These are phyloP conservation scores for Drosophila pruinosa DNA, from an alignment of 1,140 invertebrate genomes.

Conservation along the genomic window DNA sequence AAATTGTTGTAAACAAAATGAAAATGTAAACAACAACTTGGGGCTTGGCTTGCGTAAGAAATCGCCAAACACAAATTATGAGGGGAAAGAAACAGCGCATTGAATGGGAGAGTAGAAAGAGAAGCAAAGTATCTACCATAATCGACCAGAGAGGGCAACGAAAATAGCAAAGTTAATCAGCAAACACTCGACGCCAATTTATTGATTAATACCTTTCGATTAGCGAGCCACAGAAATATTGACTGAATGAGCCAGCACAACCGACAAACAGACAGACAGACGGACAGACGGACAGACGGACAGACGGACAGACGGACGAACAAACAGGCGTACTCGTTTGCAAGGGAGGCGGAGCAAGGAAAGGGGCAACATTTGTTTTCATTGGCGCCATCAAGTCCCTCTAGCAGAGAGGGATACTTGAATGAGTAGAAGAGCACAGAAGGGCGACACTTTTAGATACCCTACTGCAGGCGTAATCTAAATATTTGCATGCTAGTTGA, in stretches of 20 bases:
- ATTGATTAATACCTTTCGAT: slow-evolving; percentile 74
- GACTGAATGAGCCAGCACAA: not conserved
- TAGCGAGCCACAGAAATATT: slow-evolving; percentile 57
- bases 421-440: not conserved
- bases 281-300: not conserved
- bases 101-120: not conserved
- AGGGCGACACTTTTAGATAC: not conserved
- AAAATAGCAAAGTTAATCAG: slow-evolving; percentile 74
- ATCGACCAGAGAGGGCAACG: slow-evolving; percentile 21
- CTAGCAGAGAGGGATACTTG: not conserved
- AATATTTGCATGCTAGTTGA: not conserved
- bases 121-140: slow-evolving; percentile 6
- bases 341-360: not conserved
- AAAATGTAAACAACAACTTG: slow-evolving; percentile 59
- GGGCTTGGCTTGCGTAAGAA: slow-evolving; percentile 44
- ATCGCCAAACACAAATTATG: slow-evolving; percentile 3
- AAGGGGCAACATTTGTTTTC: slow-evolving; percentile 33
- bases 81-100: not conserved
- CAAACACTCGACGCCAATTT: slow-evolving; percentile 66
- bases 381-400: slow-evolving; percentile 25
- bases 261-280: not conserved
- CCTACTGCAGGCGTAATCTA: not conserved
- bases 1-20: slow-evolving; percentile 48
- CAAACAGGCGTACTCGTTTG: slow-evolving; percentile 11
- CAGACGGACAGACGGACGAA: not conserved